Conservation (phyloP, 2,888 invertebrate genomes). For the Electrophaes corylata region DNA sequence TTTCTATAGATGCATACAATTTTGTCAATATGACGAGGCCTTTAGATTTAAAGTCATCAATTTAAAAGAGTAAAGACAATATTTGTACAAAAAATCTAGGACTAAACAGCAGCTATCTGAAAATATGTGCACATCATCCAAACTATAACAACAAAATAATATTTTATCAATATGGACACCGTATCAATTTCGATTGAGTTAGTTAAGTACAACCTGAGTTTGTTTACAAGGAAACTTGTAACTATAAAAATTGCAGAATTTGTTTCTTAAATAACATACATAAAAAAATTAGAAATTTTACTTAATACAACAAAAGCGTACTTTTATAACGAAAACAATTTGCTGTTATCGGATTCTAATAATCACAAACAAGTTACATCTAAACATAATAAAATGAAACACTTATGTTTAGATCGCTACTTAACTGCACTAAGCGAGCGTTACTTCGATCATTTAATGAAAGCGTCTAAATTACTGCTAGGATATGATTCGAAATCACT, state of each 20-base stretch:
- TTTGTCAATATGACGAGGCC: background rate
- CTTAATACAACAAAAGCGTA: slow-evolving; percentile 37
- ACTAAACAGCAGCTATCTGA: background rate
- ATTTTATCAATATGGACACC: slow-evolving; percentile 16
- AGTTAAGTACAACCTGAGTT: slow-evolving; percentile 34
- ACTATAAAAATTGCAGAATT: slow-evolving; percentile 30
- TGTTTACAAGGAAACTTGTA: slow-evolving; percentile 14
- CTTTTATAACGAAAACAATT: slow-evolving; percentile 23
- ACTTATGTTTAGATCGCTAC: slow-evolving; percentile 40
- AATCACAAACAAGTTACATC: slow-evolving; percentile 6
- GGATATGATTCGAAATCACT: slow-evolving; percentile 80
- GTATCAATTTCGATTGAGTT: slow-evolving; percentile 1
- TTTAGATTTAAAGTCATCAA: background rate
- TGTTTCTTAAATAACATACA: slow-evolving; percentile 17
- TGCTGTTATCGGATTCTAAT: slow-evolving; percentile 17
- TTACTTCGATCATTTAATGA: slow-evolving; percentile 47
- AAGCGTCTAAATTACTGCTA: slow-evolving; percentile 65
- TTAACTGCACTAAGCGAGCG: slow-evolving; percentile 37
- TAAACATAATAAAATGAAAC: slow-evolving; percentile 21
- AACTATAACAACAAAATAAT: background rate
- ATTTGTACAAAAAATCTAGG: background rate
- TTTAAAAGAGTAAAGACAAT: background rate
- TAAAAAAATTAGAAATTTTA: slow-evolving; percentile 22
- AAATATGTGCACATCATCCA: slow-evolving; percentile 21
- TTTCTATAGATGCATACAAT: background rate